Percentiles rank a stretch among this genome's conserved stretches.
Conservation (phyloP, 2,113 vertebrate species). For the Pterocles orientalis region DNA sequence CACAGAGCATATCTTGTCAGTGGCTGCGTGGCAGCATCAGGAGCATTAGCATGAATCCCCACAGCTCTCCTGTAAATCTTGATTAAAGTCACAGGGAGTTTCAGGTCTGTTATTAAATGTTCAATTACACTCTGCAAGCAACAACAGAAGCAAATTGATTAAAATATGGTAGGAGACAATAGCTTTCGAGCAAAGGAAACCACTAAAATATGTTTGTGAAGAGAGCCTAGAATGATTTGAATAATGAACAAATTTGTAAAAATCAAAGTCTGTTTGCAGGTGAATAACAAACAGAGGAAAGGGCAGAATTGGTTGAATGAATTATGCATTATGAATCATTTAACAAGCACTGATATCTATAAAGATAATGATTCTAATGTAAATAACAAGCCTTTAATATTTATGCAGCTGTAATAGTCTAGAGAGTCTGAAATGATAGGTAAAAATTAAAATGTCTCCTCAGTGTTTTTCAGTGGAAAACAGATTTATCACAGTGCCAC, state of each 20-base stretch:
- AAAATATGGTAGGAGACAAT: slow-evolving; percentile 19
- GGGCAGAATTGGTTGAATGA: slow-evolving; percentile 33
- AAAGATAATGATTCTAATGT: slow-evolving; percentile 53
- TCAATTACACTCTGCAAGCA: slow-evolving; percentile 17
- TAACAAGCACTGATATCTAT: slow-evolving; percentile 24
- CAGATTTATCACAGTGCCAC: not conserved
- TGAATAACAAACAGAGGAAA: slow-evolving; percentile 49
- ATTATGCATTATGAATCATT: slow-evolving; percentile 49
- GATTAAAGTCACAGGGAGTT: slow-evolving; percentile 18
- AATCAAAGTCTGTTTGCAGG: slow-evolving; percentile 47
- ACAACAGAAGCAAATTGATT: slow-evolving; percentile 37
- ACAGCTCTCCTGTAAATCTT: not conserved
- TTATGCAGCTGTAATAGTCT: slow-evolving; percentile 36
- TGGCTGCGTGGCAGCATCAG: fast-evolving
- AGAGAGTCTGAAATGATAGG: not conserved
- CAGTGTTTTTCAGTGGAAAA: not conserved
- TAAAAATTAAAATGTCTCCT: not conserved
- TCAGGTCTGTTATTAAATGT: slow-evolving; percentile 11
- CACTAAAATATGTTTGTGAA: not conserved
- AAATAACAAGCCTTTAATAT: slow-evolving; percentile 59
- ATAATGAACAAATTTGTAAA: slow-evolving; percentile 52
- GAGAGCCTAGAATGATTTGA: slow-evolving; percentile 21
- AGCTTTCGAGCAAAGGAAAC: not conserved
- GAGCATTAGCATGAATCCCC: not conserved
- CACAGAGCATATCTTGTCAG: not conserved